Evolutionary conservation across 2,888 invertebrate species (phyloP).

Genomic region (Silvanus unidentatus): DNA sequence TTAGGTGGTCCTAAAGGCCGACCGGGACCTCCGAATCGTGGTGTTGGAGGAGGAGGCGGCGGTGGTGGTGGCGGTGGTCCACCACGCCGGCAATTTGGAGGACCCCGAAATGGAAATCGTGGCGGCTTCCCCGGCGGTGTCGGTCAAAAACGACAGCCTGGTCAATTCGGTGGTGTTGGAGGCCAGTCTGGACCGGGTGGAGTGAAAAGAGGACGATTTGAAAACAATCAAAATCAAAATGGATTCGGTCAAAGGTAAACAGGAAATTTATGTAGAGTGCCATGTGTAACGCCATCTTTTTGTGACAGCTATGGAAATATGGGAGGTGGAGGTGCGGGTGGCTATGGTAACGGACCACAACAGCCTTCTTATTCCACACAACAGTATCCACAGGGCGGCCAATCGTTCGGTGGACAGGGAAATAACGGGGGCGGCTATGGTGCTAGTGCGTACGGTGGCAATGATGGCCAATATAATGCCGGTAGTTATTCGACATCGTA

Average conservation of each 20-base stretch:
- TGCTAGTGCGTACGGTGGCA: conserved; percentile 16
- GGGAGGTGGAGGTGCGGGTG: conserved; percentile 16
- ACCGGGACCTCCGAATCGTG: conserved; percentile 13
- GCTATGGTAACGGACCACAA: conserved; percentile 12
- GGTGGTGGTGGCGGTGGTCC: conserved; percentile 21
- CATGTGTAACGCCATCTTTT: too few species aligned
- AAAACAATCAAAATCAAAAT: conserved; percentile 31
- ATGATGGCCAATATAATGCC: conserved; percentile 13
- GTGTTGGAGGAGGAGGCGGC: conserved; percentile 12
- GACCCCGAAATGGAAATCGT: conserved; percentile 14
- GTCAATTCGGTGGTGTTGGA: conserved; percentile 26
- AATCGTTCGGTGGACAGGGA: conserved; percentile 12
- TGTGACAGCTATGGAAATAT: conserved; percentile 18
- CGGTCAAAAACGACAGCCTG: conserved; percentile 26
- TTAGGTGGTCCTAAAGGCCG: conserved; percentile 21
- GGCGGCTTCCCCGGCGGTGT: conserved; percentile 25
- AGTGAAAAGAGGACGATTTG: conserved; percentile 34
- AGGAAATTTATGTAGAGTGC: too few species aligned
- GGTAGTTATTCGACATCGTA: conserved; percentile 20
- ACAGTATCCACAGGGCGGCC: conserved; percentile 17
- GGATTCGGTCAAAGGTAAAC: conserved; percentile 30
- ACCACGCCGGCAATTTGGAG: conserved; percentile 18
- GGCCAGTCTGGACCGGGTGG: conserved; percentile 31
- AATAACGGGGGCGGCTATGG: conserved; percentile 8
- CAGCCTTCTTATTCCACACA: conserved; percentile 24